These are phyloP conservation scores for Acanthochromis polyacanthus DNA, from an alignment of 2,113 vertebrate genomes.

Conservation along the genomic window DNA sequence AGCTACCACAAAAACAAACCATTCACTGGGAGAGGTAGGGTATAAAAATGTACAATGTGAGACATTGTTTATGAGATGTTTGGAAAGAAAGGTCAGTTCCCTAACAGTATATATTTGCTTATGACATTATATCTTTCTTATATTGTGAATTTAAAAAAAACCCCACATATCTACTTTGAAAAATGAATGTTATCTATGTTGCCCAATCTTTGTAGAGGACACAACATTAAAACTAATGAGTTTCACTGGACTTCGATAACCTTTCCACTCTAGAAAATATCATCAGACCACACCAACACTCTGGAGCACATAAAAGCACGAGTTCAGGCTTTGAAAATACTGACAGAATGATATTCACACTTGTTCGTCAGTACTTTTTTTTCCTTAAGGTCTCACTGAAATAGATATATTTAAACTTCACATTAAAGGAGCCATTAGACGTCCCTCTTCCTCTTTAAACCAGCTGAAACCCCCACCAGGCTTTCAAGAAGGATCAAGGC, in stretches of 20 bases:
- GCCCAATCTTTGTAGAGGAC: background rate
- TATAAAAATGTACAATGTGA: background rate
- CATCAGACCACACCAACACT: constrained; percentile 9
- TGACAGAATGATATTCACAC: constrained; percentile 38
- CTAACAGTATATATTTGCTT: background rate
- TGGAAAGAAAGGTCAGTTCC: background rate
- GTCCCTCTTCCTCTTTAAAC: constrained; percentile 48
- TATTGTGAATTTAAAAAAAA: background rate
- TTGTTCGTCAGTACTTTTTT: constrained; percentile 43
- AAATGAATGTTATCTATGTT: background rate
- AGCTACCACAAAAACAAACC: too few relatives aligned
- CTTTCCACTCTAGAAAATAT: constrained; percentile 14
- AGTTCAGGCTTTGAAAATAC: constrained; percentile 30
- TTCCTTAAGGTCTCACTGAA: constrained; percentile 51
- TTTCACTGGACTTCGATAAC: constrained; percentile 13
- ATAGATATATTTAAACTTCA: constrained; percentile 71
- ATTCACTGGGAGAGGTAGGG: too few relatives aligned
- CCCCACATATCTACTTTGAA: background rate
- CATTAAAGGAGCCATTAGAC: constrained; percentile 74
- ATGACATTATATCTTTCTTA: background rate
- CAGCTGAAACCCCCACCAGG: constrained; percentile 58
- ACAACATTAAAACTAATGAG: background rate
- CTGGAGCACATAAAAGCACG: constrained; percentile 28
- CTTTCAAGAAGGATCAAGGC: constrained; percentile 78
- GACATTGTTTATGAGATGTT: background rate